Conservation (phyloP, 2,113 vertebrate genomes). For the Daphoenositta chrysoptera region DNA sequence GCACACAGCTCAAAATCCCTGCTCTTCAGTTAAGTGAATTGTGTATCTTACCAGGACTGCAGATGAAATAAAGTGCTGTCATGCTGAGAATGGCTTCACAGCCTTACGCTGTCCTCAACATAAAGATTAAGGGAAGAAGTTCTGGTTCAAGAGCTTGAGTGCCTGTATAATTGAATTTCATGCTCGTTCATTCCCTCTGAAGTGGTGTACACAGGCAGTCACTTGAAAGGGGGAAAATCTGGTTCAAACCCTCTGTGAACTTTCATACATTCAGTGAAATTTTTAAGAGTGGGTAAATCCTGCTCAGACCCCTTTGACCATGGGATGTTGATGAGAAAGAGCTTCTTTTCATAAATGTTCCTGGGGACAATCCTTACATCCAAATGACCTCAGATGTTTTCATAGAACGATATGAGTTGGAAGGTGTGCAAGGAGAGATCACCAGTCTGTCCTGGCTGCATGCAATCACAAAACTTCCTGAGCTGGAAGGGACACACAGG, state of each 20-base stretch:
- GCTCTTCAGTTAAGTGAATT: conserved; percentile 43
- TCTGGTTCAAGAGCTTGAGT: conserved; percentile 79
- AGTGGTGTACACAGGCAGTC: conserved; percentile 92
- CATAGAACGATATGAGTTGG: rapidly evolving
- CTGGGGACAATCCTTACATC: neutral
- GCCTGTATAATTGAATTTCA: conserved; percentile 92
- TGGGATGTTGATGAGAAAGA: neutral
- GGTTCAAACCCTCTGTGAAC: conserved; percentile 74
- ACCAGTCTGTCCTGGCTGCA: neutral
- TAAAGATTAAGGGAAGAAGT: conserved; percentile 84
- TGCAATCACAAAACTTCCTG: neutral
- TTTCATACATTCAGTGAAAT: conserved; percentile 30
- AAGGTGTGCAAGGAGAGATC: neutral
- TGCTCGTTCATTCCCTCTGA: conserved; percentile 89
- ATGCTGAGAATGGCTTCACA: conserved; percentile 44
- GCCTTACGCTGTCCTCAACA: conserved; percentile 65
- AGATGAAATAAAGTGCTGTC: conserved; percentile 64
- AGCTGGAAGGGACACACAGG: neutral
- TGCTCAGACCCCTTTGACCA: neutral
- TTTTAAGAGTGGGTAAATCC: neutral
- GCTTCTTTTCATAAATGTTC: neutral
- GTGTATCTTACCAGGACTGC: conserved; percentile 45
- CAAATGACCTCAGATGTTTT: neutral
- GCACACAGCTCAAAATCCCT: conserved; percentile 6
- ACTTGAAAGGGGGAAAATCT: conserved; percentile 82